Evolutionary conservation across 2,113 vertebrate species (phyloP).

Genomic region (Podocnemis expansa): DNA sequence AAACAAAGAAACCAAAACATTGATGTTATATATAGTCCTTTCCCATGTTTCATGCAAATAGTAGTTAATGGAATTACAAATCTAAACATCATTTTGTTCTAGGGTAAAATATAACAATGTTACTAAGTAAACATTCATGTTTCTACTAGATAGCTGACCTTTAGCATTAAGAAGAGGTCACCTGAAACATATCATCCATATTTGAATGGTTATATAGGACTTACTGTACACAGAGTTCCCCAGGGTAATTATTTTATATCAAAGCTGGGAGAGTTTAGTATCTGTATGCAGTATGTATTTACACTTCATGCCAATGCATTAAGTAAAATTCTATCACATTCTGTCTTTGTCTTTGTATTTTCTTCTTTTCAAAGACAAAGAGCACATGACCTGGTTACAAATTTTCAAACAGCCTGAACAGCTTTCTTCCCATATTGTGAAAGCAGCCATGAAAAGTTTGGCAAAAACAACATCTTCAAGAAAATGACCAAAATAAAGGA

Average conservation of each 20-base stretch:
- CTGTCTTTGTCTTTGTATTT: constrained; percentile 48
- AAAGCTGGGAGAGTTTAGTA: constrained; percentile 34
- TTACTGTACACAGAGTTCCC: constrained; percentile 65
- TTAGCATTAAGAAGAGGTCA: constrained; percentile 54
- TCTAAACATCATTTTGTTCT: neutral
- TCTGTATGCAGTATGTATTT: constrained; percentile 62
- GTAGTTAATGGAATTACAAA: neutral
- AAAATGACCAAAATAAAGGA: neutral
- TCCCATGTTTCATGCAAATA: neutral
- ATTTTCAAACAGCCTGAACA: neutral
- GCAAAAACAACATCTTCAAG: neutral
- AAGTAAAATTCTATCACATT: constrained; percentile 51
- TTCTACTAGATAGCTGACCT: constrained; percentile 54
- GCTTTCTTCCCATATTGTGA: neutral
- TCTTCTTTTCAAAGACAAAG: constrained; percentile 10
- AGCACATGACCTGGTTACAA: constrained; percentile 24
- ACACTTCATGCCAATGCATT: constrained; percentile 59
- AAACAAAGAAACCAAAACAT: accelerated
- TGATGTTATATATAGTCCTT: neutral
- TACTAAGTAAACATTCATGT: constrained; percentile 56
- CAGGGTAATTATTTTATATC: constrained; percentile 63
- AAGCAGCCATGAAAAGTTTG: neutral
- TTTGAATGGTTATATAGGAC: constrained; percentile 59
- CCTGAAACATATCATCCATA: constrained; percentile 48
- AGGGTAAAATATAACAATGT: neutral